phyloP scores from a whole-genome alignment of 2,888 invertebrate species.

The Stenurella melanura region DNA sequence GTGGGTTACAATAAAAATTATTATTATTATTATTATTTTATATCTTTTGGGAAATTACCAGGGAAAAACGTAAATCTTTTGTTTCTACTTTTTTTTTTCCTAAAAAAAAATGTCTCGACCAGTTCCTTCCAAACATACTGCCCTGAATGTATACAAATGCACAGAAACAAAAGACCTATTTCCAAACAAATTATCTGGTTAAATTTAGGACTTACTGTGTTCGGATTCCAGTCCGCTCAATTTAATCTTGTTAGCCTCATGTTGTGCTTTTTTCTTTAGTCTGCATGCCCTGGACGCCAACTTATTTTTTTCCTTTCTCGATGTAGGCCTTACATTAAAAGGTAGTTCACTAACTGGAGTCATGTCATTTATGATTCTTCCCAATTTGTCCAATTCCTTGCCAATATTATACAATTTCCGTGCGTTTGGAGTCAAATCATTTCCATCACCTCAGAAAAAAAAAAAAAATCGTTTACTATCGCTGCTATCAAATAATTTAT shows the following conservation, averaged over 20 bases:
- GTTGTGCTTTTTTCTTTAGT: slow-evolving; percentile 98
- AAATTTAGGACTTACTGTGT: slow-evolving; percentile 84
- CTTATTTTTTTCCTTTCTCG: slow-evolving; percentile 98
- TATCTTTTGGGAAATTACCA: no score
- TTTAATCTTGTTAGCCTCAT: slow-evolving; percentile 98
- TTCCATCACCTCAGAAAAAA: slow-evolving; percentile 86
- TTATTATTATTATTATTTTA: no score
- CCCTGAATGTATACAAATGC: no score
- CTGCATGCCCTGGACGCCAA: slow-evolving; percentile 97
- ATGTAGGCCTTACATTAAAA: slow-evolving; percentile 90
- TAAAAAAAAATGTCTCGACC: no score
- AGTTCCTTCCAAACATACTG: no score
- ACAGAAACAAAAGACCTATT: background rate
- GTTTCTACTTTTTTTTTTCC: no score
- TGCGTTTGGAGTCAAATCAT: slow-evolving; percentile 97
- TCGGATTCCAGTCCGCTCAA: slow-evolving; percentile 94
- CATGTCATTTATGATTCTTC: slow-evolving; percentile 95
- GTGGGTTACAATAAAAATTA: no score
- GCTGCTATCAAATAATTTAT: no score
- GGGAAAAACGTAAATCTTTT: no score
- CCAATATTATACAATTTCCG: slow-evolving; percentile 93
- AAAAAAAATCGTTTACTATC: no score
- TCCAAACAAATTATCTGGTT: background rate
- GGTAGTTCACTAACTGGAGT: slow-evolving; percentile 95
- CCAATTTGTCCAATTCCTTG: slow-evolving; percentile 92